Percentiles rank a stretch among this genome's conserved stretches.
phyloP scores from a whole-genome alignment of 2,797 vertebrate genomes.

The Selene dorsalis region DNA sequence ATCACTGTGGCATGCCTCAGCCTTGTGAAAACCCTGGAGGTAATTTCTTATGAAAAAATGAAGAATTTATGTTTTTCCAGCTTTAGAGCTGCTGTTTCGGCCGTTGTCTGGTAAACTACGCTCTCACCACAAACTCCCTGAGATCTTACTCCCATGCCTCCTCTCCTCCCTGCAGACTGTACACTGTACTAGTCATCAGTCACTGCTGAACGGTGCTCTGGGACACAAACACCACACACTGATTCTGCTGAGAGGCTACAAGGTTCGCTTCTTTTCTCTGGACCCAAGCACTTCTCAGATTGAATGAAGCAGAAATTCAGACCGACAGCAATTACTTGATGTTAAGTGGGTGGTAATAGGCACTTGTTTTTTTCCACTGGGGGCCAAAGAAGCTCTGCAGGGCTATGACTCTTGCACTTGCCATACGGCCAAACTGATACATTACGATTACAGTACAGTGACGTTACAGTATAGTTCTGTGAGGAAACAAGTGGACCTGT shows the following conservation, averaged over 20 bases:
- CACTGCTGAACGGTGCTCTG: constrained; percentile 22
- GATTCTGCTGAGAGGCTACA: constrained; percentile 46
- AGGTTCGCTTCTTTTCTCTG: constrained; percentile 38
- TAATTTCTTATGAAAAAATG: not conserved
- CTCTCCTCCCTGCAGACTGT: constrained; percentile 17
- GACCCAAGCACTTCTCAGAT: constrained; percentile 46
- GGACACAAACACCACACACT: constrained; percentile 39
- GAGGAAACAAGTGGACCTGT: not conserved
- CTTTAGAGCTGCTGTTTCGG: constrained; percentile 24
- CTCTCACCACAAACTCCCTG: constrained; percentile 49
- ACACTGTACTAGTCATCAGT: constrained; percentile 15
- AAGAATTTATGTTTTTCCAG: constrained; percentile 10
- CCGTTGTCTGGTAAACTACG: not conserved
- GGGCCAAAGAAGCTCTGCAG: constrained; percentile 2
- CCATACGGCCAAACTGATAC: not conserved
- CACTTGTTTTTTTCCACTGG: constrained; percentile 16
- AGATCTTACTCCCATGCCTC: constrained; percentile 47
- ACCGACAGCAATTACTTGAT: constrained; percentile 30
- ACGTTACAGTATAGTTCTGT: constrained; percentile 32
- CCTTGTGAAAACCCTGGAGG: not conserved
- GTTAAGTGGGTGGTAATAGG: constrained; percentile 25
- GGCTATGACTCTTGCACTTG: not conserved
- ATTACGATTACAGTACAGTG: constrained; percentile 22
- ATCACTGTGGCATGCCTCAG: not conserved
- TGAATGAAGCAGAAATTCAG: constrained; percentile 41